Base-by-base conservation (phyloP, 2,888 invertebrate genomes). In the Cantharis rustica region DNA sequence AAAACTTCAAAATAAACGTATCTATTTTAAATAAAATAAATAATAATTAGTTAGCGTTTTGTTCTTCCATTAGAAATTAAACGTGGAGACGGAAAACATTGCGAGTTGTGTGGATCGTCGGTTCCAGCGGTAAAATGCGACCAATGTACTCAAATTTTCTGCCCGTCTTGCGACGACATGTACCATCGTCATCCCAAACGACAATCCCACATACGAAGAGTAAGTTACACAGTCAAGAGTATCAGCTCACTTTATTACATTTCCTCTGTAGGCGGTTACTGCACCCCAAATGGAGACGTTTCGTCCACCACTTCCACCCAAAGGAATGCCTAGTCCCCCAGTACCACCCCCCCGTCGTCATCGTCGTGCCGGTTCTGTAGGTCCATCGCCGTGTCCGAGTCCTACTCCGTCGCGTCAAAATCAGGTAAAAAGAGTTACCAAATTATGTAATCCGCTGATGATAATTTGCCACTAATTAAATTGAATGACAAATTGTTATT, bases 151-250 rank as follows among this genome's bases (percentile, higher is more conserved):
- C 95, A 96, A 84, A 94, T 95, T 74, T 96, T 96, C 83, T 97
- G 97, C 86, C 92, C 94, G 75, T 95, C 96, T 66, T 97, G 97
- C 89, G 97, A 97, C 87, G 96, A 96, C 86, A 96, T 97, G 95
- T 97, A 96, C 88, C 97, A 97, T 88, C 91, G 96, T 80, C 97
- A 97, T 87, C 97, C 97, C 0, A 96, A 97, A 85, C 90, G 97
- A 79, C 93, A 95, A 82, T 90, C 91, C 80, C 97, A 97, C 86
- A 90, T 93, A 80, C 90, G 97, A 85, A 94, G 94, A 90, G 95
- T 94, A 88, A 85, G 83, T 81, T 17, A 13, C 3, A 64, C 20
- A 10, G 2, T 11, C 16, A 9, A 9, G 13, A 66, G 16, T 15
- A 3, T 16, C 16, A 16, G n/a, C 1, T 2, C 0, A n/a, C 9